Base-by-base conservation (phyloP, 2,113 vertebrate genomes). In the Gymnarchus niloticus region DNA sequence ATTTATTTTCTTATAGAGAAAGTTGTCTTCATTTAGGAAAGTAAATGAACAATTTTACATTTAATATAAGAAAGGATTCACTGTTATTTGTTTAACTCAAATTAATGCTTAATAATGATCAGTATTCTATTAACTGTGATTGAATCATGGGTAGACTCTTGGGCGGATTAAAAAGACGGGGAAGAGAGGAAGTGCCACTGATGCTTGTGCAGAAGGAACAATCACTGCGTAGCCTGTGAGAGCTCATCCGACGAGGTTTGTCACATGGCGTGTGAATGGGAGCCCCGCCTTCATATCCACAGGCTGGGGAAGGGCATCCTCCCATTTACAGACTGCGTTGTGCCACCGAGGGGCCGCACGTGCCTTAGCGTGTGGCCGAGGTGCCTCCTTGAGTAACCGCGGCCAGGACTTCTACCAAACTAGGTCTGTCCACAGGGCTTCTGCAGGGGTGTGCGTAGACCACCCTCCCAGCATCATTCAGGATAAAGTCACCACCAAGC, bases 401-500 rank as follows among this genome's bases (percentile, higher is more conserved):
- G 37, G 83, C 83, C 87, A 95, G 85, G 78, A 94, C 59, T 85
- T 91, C 88, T 14, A 19, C 1, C 78, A 92, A 44, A 0, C 69
- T 61, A 0, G 90, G 93, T 23, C 94, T 78, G 91, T 95, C 93
- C 89, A 91, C 48, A 1, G 94, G 92, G 81, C 1, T 90, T 85
- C 88, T 90, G 87, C 84, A 90, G 3, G 88, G 91, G 57, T 94
- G 93, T 56, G 83, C 91, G 0, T 92, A 87, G 41, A 94, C 84
- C 28, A 95, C 91, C 80, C 83, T 91, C 46, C 94, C 93, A 1
- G 21, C 56, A 7, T 92, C 86, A 46, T 94, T 89, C 89, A 95
- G 89, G 80, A 94, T 6, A 86, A 94, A 94, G 90, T 95, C 90
- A 0, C 94, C 94, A 54, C 94, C 94, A 92, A 95, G 84, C 94